A percentile compares a stretch with the other conserved stretches of the same genome.
Evolutionary conservation across 2,797 vertebrate genomes (phyloP).

Genomic region (Syndactyla subalaris): DNA sequence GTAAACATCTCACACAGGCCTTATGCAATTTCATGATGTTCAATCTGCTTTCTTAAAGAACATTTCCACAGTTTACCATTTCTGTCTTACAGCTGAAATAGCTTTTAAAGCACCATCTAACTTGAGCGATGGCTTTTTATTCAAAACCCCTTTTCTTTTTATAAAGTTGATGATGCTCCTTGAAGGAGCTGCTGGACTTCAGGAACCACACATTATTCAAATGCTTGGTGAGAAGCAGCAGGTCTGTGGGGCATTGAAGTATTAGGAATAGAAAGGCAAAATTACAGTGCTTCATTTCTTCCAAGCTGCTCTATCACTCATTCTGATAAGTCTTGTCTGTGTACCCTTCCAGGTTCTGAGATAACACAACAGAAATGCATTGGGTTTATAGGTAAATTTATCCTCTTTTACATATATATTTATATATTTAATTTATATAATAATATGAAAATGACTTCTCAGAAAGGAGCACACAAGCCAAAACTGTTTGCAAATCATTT

Average conservation of each 20-base stretch:
- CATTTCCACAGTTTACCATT: not conserved
- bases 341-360: not conserved
- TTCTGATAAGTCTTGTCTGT: not conserved
- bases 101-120: constrained; percentile 9
- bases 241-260: not conserved
- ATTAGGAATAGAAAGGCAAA: constrained; percentile 31
- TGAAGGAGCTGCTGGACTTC: constrained; percentile 8
- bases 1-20: not conserved
- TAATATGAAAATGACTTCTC: not conserved
- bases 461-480: not conserved
- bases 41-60: not conserved
- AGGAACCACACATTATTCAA: constrained; percentile 8
- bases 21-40: not conserved
- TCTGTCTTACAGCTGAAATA: not conserved
- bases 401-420: not conserved
- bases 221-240: not conserved
- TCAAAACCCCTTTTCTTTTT: not conserved
- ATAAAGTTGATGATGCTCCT: not conserved
- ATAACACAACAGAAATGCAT: not conserved
- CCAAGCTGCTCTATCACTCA: not conserved
- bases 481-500: not conserved
- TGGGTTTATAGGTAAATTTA: not conserved
- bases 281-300: constrained; percentile 10
- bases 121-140: not conserved
- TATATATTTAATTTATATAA: not conserved